Evolutionary conservation across 1,140 invertebrate species (phyloP).

Genomic region (Pachypsylla venusta): DNA sequence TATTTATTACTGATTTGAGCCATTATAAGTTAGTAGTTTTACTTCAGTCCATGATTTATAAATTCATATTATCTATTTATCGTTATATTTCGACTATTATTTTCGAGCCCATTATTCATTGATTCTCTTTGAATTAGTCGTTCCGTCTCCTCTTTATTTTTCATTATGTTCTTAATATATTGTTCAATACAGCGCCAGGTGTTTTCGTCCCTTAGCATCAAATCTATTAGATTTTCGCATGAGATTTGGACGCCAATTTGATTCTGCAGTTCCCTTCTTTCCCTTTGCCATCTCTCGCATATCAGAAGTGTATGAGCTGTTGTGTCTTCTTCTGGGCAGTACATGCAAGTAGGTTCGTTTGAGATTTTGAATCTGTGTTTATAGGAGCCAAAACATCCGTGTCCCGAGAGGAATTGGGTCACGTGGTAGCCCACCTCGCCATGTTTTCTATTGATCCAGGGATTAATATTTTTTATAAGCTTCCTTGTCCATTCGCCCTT

Average conservation of each 20-base stretch:
- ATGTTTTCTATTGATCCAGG: neutral
- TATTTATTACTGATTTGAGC: no score
- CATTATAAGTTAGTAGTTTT: no score
- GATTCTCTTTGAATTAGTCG: neutral
- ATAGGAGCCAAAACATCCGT: neutral
- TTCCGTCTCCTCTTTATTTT: neutral
- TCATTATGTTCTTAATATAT: neutral
- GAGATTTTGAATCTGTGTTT: neutral
- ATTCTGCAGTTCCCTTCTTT: neutral
- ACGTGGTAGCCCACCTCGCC: neutral
- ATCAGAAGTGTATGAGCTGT: neutral
- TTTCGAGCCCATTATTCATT: no score
- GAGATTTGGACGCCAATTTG: neutral
- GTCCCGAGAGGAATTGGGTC: slow-evolving; percentile 8
- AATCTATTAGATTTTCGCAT: neutral
- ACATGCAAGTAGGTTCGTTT: neutral
- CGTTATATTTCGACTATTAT: no score
- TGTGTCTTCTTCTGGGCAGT: neutral
- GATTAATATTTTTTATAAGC: neutral
- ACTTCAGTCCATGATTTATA: no score
- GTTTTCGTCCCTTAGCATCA: neutral
- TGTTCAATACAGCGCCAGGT: neutral
- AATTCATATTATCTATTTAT: no score
- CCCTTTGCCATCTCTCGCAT: neutral
- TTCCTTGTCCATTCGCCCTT: neutral